Evolutionary conservation across 1,140 invertebrate genomes (phyloP).

Genomic region (Cotesia typhae): DNA sequence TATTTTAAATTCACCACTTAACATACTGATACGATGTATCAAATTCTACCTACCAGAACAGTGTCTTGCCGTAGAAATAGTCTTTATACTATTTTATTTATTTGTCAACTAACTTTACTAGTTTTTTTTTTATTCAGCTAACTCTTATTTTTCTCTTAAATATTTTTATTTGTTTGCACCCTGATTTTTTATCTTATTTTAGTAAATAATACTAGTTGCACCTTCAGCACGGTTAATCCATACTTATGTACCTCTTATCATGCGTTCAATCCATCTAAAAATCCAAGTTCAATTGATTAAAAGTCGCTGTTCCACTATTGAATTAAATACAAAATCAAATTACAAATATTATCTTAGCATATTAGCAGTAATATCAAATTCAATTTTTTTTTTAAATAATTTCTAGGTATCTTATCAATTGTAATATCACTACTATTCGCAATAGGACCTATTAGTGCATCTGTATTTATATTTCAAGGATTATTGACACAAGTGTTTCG

Average conservation of each 20-base stretch:
- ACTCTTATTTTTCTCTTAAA: conserved; percentile 5
- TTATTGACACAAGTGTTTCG: conserved; percentile 72
- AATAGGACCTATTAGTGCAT: conserved; percentile 71
- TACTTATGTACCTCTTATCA: not conserved
- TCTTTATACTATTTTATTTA: conserved; percentile 10
- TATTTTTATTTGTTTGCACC: too few relatives aligned
- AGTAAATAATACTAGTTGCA: conserved; percentile 39
- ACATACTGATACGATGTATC: not conserved
- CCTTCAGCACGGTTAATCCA: conserved; percentile 31
- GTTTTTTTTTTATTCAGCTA: conserved; percentile 16
- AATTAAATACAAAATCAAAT: too few relatives aligned
- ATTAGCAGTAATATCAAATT: conserved; percentile 10
- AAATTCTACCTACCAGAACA: conserved; percentile 48
- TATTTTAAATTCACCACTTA: not conserved
- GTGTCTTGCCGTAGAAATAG: conserved; percentile 30
- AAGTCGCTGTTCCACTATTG: too few relatives aligned
- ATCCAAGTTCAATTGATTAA: too few relatives aligned
- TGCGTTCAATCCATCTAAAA: not conserved
- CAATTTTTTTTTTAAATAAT: conserved; percentile 35
- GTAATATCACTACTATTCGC: conserved; percentile 68
- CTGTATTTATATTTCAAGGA: conserved; percentile 68
- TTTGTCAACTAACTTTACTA: conserved; percentile 15
- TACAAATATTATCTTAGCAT: not conserved
- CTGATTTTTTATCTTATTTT: not conserved
- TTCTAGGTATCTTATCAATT: conserved; percentile 68